Base-by-base conservation (phyloP, 2,888 invertebrate genomes). In the Ichneumoninae sp. region DNA sequence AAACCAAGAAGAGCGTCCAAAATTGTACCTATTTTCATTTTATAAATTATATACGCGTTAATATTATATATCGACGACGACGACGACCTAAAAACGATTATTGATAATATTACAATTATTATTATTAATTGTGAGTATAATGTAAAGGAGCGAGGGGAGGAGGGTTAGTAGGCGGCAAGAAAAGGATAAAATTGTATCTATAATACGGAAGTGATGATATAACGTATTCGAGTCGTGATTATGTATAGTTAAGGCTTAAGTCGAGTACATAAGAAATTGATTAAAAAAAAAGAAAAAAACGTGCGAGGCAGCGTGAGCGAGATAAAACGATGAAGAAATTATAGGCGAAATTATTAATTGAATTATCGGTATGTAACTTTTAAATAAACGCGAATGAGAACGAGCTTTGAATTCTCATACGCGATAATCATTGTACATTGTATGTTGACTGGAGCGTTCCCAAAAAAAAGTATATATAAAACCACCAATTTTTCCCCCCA, bases 11-110 rank as follows among this genome's bases (percentile, higher is more conserved):
- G 87, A 86, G 92, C 93, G 92, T 93, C 93, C 93, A 92, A 93
- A 93, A 93, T 93, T 93, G 93, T 93, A 93, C 93, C 93, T 93
- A 93, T 93, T 93, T 93, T 93, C 92, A 93, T 93, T 93, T 93
- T 92, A 93, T 93, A 93, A 93, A 93, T 93, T 92, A 93, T 92
- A 86, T 74, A 85, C 85, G 85, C 83, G 85, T 85, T 85, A 86
- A 88, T 88, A 88, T 85, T 85, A 85, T 88, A 87, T 87, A 86
- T 83, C 85, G 85, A 87, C 81, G 85, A 86, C 84, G 83, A 92
- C 91, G 92, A 93, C 89, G 92, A 92, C 90, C 92, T 90, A 85
- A 76, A 88, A 89, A 88, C 90, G 90, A 91, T 91, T 91, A 90
- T 90, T 89, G 78, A 85, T 81, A 83, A 83, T 84, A 86, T 77